These are phyloP conservation scores for Malurus alboscapulatus DNA, from an alignment of 2,113 vertebrate species.

Conservation along the genomic window DNA sequence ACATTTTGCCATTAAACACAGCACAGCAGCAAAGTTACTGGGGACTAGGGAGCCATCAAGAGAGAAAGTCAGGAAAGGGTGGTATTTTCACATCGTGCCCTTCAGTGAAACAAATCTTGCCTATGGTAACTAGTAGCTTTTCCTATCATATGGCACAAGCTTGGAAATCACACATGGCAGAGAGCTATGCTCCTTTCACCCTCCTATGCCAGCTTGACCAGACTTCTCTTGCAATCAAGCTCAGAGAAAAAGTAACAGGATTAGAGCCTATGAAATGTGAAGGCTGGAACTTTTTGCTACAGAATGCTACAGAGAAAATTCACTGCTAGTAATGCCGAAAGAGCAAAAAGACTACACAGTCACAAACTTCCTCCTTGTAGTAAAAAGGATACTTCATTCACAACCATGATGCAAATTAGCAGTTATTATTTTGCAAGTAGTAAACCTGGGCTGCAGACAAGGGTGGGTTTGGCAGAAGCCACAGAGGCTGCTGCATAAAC, in stretches of 20 bases:
- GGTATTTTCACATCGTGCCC: background rate
- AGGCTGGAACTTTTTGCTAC: background rate
- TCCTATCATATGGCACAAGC: background rate
- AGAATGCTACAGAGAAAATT: background rate
- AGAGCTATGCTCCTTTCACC: background rate
- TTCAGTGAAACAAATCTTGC: background rate
- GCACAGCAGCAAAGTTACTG: background rate
- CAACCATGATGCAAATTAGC: background rate
- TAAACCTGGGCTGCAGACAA: background rate
- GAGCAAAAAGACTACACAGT: background rate
- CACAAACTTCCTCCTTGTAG: background rate
- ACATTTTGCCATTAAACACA: background rate
- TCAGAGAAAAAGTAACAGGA: background rate
- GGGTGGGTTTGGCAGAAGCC: background rate
- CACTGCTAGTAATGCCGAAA: background rate
- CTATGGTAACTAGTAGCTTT: background rate
- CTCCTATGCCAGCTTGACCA: background rate
- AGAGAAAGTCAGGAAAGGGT: background rate
- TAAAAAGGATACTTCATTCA: background rate
- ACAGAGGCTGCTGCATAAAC: background rate
- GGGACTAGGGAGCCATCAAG: rapidly evolving
- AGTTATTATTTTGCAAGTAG: background rate
- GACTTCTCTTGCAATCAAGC: background rate
- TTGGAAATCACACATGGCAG: background rate
- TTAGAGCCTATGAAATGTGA: background rate